Conservation (phyloP, 2,797 vertebrate species). For the Pteropus rufus region DNA sequence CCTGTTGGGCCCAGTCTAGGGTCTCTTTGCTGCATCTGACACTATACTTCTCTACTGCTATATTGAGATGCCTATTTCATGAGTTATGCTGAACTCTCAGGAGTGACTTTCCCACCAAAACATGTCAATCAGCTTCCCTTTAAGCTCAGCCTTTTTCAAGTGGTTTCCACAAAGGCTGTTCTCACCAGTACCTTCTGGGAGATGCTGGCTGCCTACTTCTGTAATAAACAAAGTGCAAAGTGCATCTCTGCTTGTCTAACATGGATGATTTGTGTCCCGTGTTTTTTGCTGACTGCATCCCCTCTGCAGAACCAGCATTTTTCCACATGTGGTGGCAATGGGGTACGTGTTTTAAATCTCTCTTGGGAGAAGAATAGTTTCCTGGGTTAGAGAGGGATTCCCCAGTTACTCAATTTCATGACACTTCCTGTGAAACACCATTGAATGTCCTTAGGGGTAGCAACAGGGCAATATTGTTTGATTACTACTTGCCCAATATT, state of each 20-base stretch:
- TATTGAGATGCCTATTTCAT: not conserved
- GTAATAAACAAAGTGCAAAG: not conserved
- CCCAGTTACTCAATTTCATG: slow-evolving; percentile 10
- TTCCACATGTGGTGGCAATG: not conserved
- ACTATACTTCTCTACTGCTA: not conserved
- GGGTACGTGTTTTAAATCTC: not conserved
- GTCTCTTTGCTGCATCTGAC: not conserved
- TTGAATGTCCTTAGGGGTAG: not conserved
- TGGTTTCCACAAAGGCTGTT: not conserved
- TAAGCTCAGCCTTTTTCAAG: not conserved
- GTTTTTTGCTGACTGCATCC: not conserved
- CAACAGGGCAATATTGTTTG: not conserved
- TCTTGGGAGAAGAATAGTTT: slow-evolving; percentile 20
- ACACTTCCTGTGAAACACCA: slow-evolving; percentile 3
- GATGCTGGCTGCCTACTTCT: not conserved
- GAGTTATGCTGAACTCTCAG: not conserved
- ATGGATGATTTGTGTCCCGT: not conserved
- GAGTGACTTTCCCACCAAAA: not conserved
- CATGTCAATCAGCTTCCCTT: not conserved
- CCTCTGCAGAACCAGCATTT: not conserved
- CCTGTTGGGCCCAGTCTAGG: not conserved
- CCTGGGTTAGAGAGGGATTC: not conserved
- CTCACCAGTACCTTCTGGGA: not conserved
- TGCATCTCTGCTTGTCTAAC: not conserved
- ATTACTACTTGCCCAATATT: not conserved